Conservation (phyloP, 2,888 invertebrate species). For the Xestia rhomboidea region DNA sequence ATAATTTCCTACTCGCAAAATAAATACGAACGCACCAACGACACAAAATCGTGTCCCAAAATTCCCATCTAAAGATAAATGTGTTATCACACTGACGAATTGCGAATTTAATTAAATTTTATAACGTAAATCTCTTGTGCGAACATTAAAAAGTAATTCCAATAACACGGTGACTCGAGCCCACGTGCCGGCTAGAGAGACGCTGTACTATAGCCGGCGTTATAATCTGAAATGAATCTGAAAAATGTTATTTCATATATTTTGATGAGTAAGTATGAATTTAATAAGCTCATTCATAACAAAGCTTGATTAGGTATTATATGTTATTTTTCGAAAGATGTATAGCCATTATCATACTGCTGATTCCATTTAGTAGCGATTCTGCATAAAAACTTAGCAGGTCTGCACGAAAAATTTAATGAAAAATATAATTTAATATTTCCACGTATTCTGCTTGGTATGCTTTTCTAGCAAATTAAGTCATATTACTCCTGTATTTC, state of each 20-base stretch:
- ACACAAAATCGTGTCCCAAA: constrained; percentile 68
- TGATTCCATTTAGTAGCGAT: constrained; percentile 10
- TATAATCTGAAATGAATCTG: constrained; percentile 43
- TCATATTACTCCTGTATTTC: not conserved
- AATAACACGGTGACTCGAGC: constrained; percentile 65
- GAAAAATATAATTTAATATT: constrained; percentile 25
- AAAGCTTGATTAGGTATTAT: not conserved
- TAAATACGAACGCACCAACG: constrained; percentile 73
- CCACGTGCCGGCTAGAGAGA: constrained; percentile 64
- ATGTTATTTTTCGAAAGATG: not conserved
- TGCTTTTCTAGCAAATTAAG: constrained; percentile 4
- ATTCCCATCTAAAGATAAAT: constrained; percentile 65
- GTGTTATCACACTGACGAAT: constrained; percentile 70
- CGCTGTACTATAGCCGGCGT: constrained; percentile 23
- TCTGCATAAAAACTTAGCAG: constrained; percentile 3
- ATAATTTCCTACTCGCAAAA: constrained; percentile 74
- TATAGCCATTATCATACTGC: not conserved
- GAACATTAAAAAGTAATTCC: constrained; percentile 77
- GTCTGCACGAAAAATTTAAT: constrained; percentile 20
- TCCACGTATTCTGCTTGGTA: not conserved
- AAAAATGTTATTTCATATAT: constrained; percentile 53
- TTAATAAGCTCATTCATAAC: not conserved
- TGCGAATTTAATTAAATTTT: constrained; percentile 79
- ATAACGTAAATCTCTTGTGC: constrained; percentile 74
- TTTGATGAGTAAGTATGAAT: constrained; percentile 54